These are phyloP conservation scores for Amblyjoppa proteus DNA, from an alignment of 2,888 invertebrate species.

Conservation along the genomic window DNA sequence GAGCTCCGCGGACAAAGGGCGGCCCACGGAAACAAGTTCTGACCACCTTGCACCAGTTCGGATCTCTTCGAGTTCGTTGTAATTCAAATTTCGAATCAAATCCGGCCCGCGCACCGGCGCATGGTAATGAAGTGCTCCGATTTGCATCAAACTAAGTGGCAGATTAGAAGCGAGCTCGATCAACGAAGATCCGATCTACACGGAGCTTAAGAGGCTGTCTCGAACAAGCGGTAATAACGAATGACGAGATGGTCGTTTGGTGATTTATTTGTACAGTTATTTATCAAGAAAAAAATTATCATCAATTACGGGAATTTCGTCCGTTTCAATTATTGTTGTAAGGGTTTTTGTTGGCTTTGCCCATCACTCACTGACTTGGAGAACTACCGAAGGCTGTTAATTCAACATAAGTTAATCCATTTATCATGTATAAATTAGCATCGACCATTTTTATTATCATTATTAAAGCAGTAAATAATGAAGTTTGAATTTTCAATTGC, in stretches of 20 bases:
- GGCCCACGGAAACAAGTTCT: not conserved
- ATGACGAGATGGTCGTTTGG: not conserved
- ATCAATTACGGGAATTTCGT: not conserved
- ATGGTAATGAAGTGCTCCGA: constrained; percentile 3
- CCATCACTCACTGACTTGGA: too few relatives aligned
- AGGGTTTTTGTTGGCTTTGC: too few relatives aligned
- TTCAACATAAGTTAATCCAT: too few relatives aligned
- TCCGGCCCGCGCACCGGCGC: not conserved
- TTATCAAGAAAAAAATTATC: not conserved
- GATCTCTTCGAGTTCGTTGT: not conserved
- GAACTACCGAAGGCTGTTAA: too few relatives aligned
- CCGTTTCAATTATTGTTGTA: too few relatives aligned
- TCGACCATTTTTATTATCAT: too few relatives aligned
- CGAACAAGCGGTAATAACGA: not conserved
- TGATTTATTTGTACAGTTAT: not conserved
- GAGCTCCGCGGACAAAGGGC: not conserved
- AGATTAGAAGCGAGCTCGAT: constrained; percentile 4
- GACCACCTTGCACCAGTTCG: not conserved
- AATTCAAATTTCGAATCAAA: constrained; percentile 8
- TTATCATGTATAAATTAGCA: too few relatives aligned
- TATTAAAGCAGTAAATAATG: not conserved
- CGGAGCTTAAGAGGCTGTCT: not conserved
- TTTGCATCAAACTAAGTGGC: not conserved
- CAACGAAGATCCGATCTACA: not conserved
- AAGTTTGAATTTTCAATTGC: not conserved